Evolutionary conservation across 2,113 vertebrate species (phyloP), one percentile per base, ranked within the genome.

Genomic region (Seriola quinqueradiata): DNA sequence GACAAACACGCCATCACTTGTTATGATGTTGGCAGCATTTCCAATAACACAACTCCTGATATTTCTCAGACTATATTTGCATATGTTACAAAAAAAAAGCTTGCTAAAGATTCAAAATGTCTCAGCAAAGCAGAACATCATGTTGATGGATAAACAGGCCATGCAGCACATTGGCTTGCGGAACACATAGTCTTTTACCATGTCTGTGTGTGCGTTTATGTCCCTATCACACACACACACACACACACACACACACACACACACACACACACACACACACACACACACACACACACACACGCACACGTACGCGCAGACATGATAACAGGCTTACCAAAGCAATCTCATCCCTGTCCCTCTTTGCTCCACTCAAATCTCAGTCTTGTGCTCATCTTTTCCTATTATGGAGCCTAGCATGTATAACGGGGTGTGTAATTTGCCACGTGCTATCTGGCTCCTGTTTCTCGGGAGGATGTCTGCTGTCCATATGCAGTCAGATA

Each of bases 271-370:
- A n/a, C n/a, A n/a, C n/a, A n/a, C n/a, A n/a, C n/a, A 48, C 14
- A 4, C 44, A 16, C 12, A 58, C 38, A 34, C 64, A 69, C 63
- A 66, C 74, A 46, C 73, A 68, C 38, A 46, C 64, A 77, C 38
- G 66, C 74, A 46, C 73, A 65, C 48, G 60, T 57, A 61, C 64
- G 40, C 52, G 38, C 32, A 75, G 9, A 73, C 59, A 59, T 23
- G 4, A 11, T 74, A 83, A 83, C 68, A 80, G 68, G 82, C 77
- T 90, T 85, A 82, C 65, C 64, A 74, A 82, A 84, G 79, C 74
- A 79, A 79, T 87, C 75, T 77, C 76, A 64, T 85, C 48, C 82
- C 36, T 46, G 46, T 70, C 58, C 74, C n/a, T 70, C 65, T 78
- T 54, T 83, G 61, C 69, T 23, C 70, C 57, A 38, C 57, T 77